Evolutionary conservation across 1,140 invertebrate species (phyloP), one percentile per base, ranked within the genome.

Genomic region (Leptinotarsa defecta): DNA sequence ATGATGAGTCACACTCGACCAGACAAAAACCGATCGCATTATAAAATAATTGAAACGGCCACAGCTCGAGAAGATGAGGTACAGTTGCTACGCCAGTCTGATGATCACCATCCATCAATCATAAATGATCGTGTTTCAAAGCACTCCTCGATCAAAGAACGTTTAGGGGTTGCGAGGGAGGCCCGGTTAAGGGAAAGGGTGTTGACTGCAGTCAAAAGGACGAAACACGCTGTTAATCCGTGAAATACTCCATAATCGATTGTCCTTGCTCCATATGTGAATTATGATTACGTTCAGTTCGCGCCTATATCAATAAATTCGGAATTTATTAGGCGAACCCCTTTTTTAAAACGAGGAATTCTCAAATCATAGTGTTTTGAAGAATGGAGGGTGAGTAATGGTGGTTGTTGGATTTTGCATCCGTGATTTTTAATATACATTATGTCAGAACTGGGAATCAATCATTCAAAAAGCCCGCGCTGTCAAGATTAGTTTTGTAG

Each of bases 221-320:
- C 24, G 65, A 27, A 68, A 68, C 65, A 68, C 65, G 68, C 68
- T 70, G 68, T 52, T 70, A 70, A 70, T 70, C 68, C 68, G 68
- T 70, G 68, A 70, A 70, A 70, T 70, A 20, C 48, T 49, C 68
- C 48, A 52, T 70, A 70, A 70, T 70, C 68, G 68, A 70, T 70
- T 65, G 27, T 65, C 27, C 27, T 65, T 43, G 48, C 34, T 70
- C 68, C 68, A 70, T 70, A 52, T 70, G 68, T 52, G 34, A 22
- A 34, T 65, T 65, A 65, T 34, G 49, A 71, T 20, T 57, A 57
- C 3, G 52, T 19, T 19, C 15, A 11, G 34, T 48, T 48, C 48
- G 49, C 70, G 34, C 43, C 70, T 71, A 57, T 52, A 34, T 48
- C 27, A 49, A 43, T 43, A 69, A 43, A 49, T n/a, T 22, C 20